These are phyloP conservation scores for Sigmodon hispidus DNA, from an alignment of 2,113 vertebrate species.

Conservation along the genomic window DNA sequence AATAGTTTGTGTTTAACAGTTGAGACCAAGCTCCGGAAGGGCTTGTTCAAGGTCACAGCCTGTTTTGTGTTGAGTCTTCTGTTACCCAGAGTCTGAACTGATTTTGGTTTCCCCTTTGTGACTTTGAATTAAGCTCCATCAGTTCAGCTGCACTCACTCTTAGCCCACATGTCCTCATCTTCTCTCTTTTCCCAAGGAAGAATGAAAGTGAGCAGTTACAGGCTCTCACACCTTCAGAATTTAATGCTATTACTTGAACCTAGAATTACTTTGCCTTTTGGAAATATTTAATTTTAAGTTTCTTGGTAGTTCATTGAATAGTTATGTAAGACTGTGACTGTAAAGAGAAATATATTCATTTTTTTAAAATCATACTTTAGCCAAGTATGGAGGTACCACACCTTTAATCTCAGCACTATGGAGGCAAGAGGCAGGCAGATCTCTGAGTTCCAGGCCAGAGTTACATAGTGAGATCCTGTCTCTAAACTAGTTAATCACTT, in stretches of 20 bases:
- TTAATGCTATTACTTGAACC: background rate
- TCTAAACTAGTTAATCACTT: background rate
- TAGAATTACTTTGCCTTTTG: slow-evolving; percentile 15
- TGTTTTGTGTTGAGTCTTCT: background rate
- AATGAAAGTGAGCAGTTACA: background rate
- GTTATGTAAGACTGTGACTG: background rate
- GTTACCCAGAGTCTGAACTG: background rate
- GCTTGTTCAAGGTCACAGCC: background rate
- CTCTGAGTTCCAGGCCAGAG: background rate
- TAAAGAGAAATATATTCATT: slow-evolving; percentile 1
- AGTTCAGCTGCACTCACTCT: background rate
- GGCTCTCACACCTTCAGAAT: background rate
- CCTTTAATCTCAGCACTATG: background rate
- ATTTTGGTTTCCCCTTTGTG: background rate
- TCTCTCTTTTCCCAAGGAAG: background rate
- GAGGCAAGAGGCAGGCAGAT: background rate
- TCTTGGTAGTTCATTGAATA: background rate
- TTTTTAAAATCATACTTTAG: background rate
- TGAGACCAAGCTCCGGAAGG: background rate
- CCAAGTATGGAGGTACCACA: background rate
- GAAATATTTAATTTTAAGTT: slow-evolving; percentile 46
- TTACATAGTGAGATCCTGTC: background rate
- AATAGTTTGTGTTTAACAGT: background rate
- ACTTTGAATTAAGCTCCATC: background rate
- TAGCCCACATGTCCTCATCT: background rate